Evolutionary conservation across 2,888 invertebrate genomes (phyloP), one percentile per base, ranked within the genome.

Genomic region (Hydraecia micacea): DNA sequence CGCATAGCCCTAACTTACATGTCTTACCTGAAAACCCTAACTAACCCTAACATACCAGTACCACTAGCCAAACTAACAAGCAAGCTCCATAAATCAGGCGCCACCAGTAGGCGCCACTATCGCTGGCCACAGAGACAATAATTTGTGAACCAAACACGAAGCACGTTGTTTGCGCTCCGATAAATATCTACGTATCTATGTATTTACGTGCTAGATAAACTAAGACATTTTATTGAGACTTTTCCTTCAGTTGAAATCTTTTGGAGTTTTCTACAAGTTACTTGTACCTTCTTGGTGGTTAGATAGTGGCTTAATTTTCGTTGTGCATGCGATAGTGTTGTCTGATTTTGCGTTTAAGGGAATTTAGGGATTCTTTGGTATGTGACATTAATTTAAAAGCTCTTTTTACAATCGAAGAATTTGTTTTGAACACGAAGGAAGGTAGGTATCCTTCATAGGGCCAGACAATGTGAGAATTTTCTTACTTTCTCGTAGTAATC

Each of bases 101-200:
- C 77, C 81, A 83, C 80, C 87, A 87, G 90, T 86, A 85, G 87
- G 90, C 90, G 88, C 91, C 89, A 90, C 91, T 87, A 82, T 88
- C 87, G 79, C 62, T 55, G 36, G 67, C 62, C 74, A 39, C 73
- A 75, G 73, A 73, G 81, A 84, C 86, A 85, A 85, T 86, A 87
- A 87, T 81, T 85, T 71, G 79, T 87, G 85, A 73, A 74, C 78
- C 75, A 71, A 85, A 86, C 87, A 81, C 87, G 79, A 75, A 84
- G 80, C 32, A 73, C 60, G 66, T 13, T 67, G 84, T 78, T 77
- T 69, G 75, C 66, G 8, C 55, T 13, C 63, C 74, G 84, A 84
- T 84, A 87, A 81, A 87, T 84, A 85, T 85, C 86, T 55, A 75
- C 77, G 60, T 85, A 82, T 85, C 86, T 84, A 70, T 70, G 75